Base-by-base conservation (phyloP, 2,797 vertebrate species). In the Sebastes alutus region DNA sequence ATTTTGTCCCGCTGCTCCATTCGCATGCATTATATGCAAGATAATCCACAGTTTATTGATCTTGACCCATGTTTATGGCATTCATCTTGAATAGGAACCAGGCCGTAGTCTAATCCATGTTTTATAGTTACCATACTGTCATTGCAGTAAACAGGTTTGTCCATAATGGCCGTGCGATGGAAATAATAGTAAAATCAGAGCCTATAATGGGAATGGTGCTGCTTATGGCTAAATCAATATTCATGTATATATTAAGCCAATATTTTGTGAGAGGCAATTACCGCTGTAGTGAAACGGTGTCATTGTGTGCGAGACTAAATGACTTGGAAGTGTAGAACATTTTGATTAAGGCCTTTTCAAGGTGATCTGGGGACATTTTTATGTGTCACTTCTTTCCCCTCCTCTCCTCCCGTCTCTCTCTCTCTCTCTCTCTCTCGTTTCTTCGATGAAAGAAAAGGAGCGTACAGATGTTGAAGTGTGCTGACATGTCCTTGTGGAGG, bases 401-500 rank as follows among this genome's bases (percentile, higher is more conserved):
- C 73, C 78, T 65, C 78, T n/a, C n/a, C n/a, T n/a, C n/a, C n/a
- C n/a, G n/a, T n/a, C n/a, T n/a, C n/a, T n/a, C n/a, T n/a, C n/a
- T n/a, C n/a, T n/a, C n/a, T n/a, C n/a, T n/a, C n/a, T n/a, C n/a
- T n/a, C n/a, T n/a, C n/a, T 65, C 78, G 66, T 77, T 81, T 77
- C 84, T 89, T 88, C 73, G 75, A 89, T 82, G 84, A 88, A 76
- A 77, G 82, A 75, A 84, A 84, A 77, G 77, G 89, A 82, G 89
- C 88, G 88, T 92, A 83, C 89, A 92, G 87, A 94, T 93, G 93
- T 93, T 93, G 87, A 94, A 94, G 94, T 91, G 93, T 89, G 93
- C 92, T 95, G 95, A 95, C 94, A 95, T 93, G 96, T 95, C 96
- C 96, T 96, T 96, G 95, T 93, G 86, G 92, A 94, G 91, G 91